A percentile compares a stretch with the other conserved stretches of the same genome.
phyloP scores from a whole-genome alignment of 1,140 invertebrate species.

The Riptortus pedestris region DNA sequence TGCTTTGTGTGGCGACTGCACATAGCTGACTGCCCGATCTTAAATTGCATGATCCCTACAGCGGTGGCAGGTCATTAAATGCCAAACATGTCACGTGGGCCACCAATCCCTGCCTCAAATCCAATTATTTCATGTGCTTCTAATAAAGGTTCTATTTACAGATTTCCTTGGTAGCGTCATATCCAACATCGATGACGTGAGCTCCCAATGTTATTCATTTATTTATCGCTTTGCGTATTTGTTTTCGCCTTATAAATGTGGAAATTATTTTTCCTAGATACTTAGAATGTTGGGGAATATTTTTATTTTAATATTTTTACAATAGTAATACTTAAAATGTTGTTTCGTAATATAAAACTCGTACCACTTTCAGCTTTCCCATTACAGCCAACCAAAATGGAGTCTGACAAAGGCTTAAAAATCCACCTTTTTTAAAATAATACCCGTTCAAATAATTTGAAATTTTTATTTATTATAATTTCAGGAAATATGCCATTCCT shows the following conservation, averaged over 20 bases:
- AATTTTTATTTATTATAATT: background rate
- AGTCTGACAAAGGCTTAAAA: slow-evolving; percentile 20
- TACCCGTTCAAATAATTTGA: background rate
- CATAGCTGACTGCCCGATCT: slow-evolving; percentile 32
- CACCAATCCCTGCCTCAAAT: slow-evolving; percentile 29
- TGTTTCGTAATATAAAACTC: slow-evolving; percentile 15
- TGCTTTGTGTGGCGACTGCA: slow-evolving; percentile 34
- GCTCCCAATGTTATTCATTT: slow-evolving; percentile 21
- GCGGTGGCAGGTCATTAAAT: slow-evolving; percentile 34
- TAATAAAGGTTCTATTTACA: slow-evolving; percentile 12
- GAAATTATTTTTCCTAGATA: background rate
- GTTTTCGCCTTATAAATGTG: background rate
- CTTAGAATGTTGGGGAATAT: background rate
- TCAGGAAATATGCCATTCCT: background rate
- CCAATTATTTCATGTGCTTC: slow-evolving; percentile 2
- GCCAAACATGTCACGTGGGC: slow-evolving; percentile 36
- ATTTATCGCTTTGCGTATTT: background rate
- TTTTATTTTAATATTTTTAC: background rate
- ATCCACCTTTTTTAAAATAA: slow-evolving; percentile 1
- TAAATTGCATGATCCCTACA: slow-evolving; percentile 32
- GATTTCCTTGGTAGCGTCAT: slow-evolving; percentile 26
- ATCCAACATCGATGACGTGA: slow-evolving; percentile 33
- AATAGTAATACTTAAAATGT: background rate
- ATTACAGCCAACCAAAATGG: slow-evolving; percentile 31
- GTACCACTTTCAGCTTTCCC: slow-evolving; percentile 23